These are phyloP conservation scores for Enteromius fasciolatus DNA, from an alignment of 2,797 vertebrate species.

Conservation along the genomic window DNA sequence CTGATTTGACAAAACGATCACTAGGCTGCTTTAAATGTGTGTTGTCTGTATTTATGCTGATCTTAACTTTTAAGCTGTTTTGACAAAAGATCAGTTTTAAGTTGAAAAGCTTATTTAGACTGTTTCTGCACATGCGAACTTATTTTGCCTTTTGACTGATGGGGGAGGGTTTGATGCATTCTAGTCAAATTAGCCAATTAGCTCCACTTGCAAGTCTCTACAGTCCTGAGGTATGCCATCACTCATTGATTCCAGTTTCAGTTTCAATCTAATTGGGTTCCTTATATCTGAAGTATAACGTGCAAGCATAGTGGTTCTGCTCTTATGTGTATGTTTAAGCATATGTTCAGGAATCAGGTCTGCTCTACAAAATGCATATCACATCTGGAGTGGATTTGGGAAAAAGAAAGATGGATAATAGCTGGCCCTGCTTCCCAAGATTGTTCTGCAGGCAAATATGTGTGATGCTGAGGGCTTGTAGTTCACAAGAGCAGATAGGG, in stretches of 20 bases:
- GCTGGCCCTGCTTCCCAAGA: conserved; percentile 38
- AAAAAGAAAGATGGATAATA: conserved; percentile 50
- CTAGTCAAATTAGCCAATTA: not conserved
- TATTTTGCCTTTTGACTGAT: not conserved
- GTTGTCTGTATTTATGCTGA: not conserved
- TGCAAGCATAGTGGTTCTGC: not conserved
- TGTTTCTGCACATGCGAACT: not conserved
- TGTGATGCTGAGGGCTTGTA: conserved; percentile 16
- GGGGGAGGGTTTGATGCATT: not conserved
- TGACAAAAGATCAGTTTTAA: not conserved
- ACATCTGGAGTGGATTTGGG: conserved; percentile 60
- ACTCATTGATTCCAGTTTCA: not conserved
- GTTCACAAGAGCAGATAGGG: conserved; percentile 12
- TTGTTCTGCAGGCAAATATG: conserved; percentile 35
- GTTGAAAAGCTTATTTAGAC: not conserved
- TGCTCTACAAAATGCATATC: conserved; percentile 34
- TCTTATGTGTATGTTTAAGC: conserved; percentile 4
- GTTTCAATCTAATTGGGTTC: not conserved
- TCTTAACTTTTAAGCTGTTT: not conserved
- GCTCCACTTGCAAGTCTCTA: not conserved
- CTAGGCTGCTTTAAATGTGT: not conserved
- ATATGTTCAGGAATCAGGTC: conserved; percentile 4
- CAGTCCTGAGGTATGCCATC: not conserved
- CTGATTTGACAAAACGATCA: not conserved
- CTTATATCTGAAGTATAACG: not conserved